phyloP scores from a whole-genome alignment of 2,888 invertebrate genomes.

The Pherbina coryleti region DNA sequence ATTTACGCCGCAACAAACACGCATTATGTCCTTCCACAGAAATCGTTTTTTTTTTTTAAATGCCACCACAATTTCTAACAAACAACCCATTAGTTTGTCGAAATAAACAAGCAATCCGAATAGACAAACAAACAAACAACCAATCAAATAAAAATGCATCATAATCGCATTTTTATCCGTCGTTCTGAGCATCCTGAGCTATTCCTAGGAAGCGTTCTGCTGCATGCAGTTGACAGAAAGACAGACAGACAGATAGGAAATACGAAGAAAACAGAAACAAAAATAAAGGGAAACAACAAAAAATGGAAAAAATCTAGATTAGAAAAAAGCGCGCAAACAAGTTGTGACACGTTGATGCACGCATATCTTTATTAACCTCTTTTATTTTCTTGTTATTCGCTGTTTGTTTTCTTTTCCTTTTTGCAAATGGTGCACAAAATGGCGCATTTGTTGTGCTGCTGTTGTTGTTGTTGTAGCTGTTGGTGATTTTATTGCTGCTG shows the following conservation, averaged over 20 bases:
- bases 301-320: background rate
- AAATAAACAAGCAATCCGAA: background rate
- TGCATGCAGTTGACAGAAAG: background rate
- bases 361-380: constrained; percentile 29
- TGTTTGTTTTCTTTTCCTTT: background rate
- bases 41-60: background rate
- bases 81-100: background rate
- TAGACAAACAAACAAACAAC: constrained; percentile 1
- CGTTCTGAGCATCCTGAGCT: background rate
- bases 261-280: background rate
- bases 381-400: constrained; percentile 12
- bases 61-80: background rate
- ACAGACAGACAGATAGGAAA: background rate
- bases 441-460: background rate
- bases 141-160: constrained; percentile 23
- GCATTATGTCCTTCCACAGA: no score
- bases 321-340: constrained; percentile 5
- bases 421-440: background rate
- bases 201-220: background rate
- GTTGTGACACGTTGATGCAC: constrained; percentile 34
- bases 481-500: background rate
- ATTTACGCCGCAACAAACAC: no score
- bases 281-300: background rate
- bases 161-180: background rate
- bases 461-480: background rate